Conservation (phyloP, 2,797 vertebrate species). For the Nannoperca australis region DNA sequence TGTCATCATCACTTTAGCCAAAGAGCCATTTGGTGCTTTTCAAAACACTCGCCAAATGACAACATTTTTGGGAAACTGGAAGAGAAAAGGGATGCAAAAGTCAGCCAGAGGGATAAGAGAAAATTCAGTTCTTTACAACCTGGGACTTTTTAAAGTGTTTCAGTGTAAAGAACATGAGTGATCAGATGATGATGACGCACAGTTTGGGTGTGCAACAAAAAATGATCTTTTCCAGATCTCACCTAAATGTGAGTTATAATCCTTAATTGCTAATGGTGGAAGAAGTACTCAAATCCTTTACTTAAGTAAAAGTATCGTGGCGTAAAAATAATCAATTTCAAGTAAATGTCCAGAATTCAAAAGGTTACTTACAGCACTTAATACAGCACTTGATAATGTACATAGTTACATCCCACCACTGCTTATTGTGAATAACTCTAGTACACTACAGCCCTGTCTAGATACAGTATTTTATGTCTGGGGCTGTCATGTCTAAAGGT, state of each 20-base stretch:
- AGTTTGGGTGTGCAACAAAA: neutral
- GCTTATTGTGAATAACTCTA: neutral
- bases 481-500: neutral
- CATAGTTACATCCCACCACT: too few species aligned
- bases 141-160: neutral
- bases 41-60: slow-evolving; percentile 49
- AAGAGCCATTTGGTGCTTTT: slow-evolving; percentile 53
- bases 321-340: too few species aligned
- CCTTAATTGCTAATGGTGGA: too few species aligned
- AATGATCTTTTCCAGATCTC: neutral
- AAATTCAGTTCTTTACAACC: neutral
- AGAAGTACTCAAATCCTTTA: too few species aligned
- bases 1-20: slow-evolving; percentile 49
- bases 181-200: neutral
- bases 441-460: neutral
- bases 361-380: too few species aligned
- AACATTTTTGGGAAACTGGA: slow-evolving; percentile 14
- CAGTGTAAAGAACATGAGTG: neutral
- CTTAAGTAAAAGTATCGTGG: too few species aligned
- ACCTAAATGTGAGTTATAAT: neutral
- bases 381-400: too few species aligned
- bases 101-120: neutral
- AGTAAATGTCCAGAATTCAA: too few species aligned
- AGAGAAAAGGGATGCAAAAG: slow-evolving; percentile 20
- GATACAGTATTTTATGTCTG: neutral